Conservation (phyloP, 2,888 invertebrate species). For the Lagria hirta region DNA sequence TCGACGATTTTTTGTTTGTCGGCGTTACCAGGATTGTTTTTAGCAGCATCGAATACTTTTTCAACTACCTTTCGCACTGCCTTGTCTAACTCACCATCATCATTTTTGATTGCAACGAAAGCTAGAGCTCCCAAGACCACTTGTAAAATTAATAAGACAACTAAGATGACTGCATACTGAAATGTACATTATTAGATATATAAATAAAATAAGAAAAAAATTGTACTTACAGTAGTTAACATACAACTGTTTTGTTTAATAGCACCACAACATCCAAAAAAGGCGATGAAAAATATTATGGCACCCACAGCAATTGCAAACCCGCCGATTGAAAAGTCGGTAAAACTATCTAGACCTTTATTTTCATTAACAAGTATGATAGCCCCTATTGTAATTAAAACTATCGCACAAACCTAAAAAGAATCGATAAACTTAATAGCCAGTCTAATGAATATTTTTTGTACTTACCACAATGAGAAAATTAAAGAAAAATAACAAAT, state of each 20-base stretch:
- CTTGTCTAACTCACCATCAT: conserved; percentile 49
- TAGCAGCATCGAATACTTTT: conserved; percentile 56
- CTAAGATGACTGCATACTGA: conserved; percentile 54
- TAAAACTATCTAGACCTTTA: conserved; percentile 22
- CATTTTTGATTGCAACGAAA: conserved; percentile 62
- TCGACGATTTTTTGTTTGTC: conserved; percentile 57
- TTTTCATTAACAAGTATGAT: conserved; percentile 22
- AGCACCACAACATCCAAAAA: conserved; percentile 46
- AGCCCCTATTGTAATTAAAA: conserved; percentile 28
- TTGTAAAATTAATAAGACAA: conserved; percentile 70
- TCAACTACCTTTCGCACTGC: conserved; percentile 32
- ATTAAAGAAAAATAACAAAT: conserved; percentile 32
- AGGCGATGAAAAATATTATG: conserved; percentile 42
- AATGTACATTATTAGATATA: conserved; percentile 13
- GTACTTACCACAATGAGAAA: conserved; percentile 34
- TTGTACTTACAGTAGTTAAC: conserved; percentile 40
- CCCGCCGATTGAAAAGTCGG: conserved; percentile 28
- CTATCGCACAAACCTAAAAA: conserved; percentile 29
- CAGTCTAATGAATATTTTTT: neutral
- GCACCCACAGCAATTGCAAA: conserved; percentile 39
- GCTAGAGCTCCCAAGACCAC: conserved; percentile 65
- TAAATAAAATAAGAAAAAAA: neutral
- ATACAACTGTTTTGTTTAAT: conserved; percentile 40
- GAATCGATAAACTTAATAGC: conserved; percentile 1
- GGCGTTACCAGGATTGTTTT: conserved; percentile 45